phyloP scores from a whole-genome alignment of 2,888 invertebrate species.

The Magallana nippona region DNA sequence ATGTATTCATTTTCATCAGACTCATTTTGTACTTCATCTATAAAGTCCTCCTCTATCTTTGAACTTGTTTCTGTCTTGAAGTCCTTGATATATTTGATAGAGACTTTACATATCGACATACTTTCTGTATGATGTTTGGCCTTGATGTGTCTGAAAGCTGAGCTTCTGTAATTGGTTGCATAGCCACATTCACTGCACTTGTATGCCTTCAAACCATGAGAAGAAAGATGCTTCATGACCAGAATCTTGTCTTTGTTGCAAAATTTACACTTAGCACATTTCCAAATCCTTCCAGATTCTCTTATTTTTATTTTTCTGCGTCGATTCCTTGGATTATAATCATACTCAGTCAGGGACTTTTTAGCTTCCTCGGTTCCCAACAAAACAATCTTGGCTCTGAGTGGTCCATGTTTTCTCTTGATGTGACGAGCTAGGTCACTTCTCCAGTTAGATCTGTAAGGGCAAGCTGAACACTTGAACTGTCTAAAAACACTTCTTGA shows the following conservation, averaged over 20 bases:
- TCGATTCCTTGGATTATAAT: slow-evolving; percentile 54
- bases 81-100: slow-evolving; percentile 58
- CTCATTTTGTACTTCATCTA: slow-evolving; percentile 39
- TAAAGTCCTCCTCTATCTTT: slow-evolving; percentile 2
- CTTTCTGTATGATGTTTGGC: slow-evolving; percentile 66
- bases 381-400: slow-evolving; percentile 62
- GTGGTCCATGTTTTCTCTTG: slow-evolving; percentile 81
- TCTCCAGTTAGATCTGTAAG: slow-evolving; percentile 96
- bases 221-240: slow-evolving; percentile 72
- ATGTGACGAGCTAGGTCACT: slow-evolving; percentile 99
- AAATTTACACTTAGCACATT: slow-evolving; percentile 94
- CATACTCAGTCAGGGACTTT: slow-evolving; percentile 67
- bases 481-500: slow-evolving; percentile 52
- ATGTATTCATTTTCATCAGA: slow-evolving; percentile 36
- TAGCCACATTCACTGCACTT: slow-evolving; percentile 78
- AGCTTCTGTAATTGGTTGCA: slow-evolving; percentile 78
- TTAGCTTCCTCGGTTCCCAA: slow-evolving; percentile 68
- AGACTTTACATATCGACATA: slow-evolving; percentile 58
- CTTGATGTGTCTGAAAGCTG: slow-evolving; percentile 77
- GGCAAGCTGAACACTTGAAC: slow-evolving; percentile 95
- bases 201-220: slow-evolving; percentile 72
- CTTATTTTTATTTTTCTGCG: slow-evolving; percentile 41
- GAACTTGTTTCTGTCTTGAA: slow-evolving; percentile 15
- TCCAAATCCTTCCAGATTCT: slow-evolving; percentile 81
- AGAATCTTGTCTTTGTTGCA: slow-evolving; percentile 67